A percentile compares a stretch with the other conserved stretches of the same genome.
phyloP scores from a whole-genome alignment of 2,113 vertebrate species.

The Epinephelus moara region DNA sequence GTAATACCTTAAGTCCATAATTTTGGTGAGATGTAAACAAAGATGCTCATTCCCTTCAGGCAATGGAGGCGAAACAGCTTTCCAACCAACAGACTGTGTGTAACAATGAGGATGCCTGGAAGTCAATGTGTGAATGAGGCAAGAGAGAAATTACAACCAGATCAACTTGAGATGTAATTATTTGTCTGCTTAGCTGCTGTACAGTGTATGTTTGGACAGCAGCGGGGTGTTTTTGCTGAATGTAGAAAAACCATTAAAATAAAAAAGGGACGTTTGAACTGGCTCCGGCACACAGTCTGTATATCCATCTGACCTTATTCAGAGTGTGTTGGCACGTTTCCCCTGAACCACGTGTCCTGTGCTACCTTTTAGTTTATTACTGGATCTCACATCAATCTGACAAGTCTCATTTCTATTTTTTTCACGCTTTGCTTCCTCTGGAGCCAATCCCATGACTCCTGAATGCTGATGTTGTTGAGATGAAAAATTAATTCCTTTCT shows the following conservation, averaged over 20 bases:
- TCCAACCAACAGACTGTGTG: slow-evolving; percentile 24
- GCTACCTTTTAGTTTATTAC: slow-evolving; percentile 18
- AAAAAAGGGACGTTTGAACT: slow-evolving; percentile 19
- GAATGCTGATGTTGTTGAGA: slow-evolving; percentile 12
- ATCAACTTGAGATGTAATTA: slow-evolving; percentile 30
- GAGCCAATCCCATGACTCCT: slow-evolving; percentile 9
- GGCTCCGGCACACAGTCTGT: background rate
- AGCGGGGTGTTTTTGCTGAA: slow-evolving; percentile 4
- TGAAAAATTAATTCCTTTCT: slow-evolving; percentile 20
- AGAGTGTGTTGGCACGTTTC: background rate
- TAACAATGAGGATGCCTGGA: slow-evolving; percentile 14
- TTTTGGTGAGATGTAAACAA: slow-evolving; percentile 65
- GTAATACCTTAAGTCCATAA: slow-evolving; percentile 37
- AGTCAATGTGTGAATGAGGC: slow-evolving; percentile 37
- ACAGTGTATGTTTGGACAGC: background rate
- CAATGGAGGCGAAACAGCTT: slow-evolving; percentile 22
- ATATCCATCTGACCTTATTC: slow-evolving; percentile 10
- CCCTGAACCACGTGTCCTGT: background rate
- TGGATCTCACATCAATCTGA: slow-evolving; percentile 28
- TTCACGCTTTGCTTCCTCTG: slow-evolving; percentile 20
- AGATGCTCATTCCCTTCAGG: slow-evolving; percentile 48
- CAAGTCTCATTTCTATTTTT: slow-evolving; percentile 35
- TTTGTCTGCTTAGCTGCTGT: slow-evolving; percentile 19
- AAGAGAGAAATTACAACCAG: slow-evolving; percentile 18
- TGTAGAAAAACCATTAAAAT: slow-evolving; percentile 8